Conservation (phyloP, 2,888 invertebrate species). For the Callyntrura sp. region DNA sequence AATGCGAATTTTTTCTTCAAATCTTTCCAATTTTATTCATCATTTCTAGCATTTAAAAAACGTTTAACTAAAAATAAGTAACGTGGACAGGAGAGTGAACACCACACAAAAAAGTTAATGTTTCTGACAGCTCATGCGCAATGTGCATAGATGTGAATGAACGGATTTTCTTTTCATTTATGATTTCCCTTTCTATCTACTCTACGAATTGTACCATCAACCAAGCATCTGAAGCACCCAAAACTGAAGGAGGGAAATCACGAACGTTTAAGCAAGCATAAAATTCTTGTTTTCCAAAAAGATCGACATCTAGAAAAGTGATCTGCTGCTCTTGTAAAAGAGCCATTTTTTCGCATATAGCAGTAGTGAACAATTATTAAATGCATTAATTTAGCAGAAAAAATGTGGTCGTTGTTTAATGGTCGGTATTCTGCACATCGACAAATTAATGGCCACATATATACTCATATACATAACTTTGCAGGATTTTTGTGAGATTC, state of each 20-base stretch:
- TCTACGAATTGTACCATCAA: not conserved
- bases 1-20: not conserved
- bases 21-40: not conserved
- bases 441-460: conserved; percentile 23
- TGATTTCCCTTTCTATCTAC: conserved; percentile 38
- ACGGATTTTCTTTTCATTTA: conserved; percentile 25
- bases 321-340: not conserved
- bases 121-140: conserved; percentile 1
- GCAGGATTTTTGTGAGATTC: conserved; percentile 20
- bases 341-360: not conserved
- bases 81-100: not conserved
- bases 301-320: conserved; percentile 30
- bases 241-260: conserved; percentile 18
- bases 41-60: not conserved
- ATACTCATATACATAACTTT: not conserved
- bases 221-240: not conserved
- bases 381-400: conserved; percentile 49
- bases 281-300: conserved; percentile 7
- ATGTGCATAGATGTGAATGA: conserved; percentile 22
- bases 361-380: conserved; percentile 45
- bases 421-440: not conserved
- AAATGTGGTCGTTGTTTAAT: conserved; percentile 46
- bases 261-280: conserved; percentile 33
- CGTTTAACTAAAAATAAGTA: not conserved
- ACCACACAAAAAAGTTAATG: not conserved